Base-by-base conservation (phyloP, 2,797 vertebrate genomes). In the Enteromius anoplus region DNA sequence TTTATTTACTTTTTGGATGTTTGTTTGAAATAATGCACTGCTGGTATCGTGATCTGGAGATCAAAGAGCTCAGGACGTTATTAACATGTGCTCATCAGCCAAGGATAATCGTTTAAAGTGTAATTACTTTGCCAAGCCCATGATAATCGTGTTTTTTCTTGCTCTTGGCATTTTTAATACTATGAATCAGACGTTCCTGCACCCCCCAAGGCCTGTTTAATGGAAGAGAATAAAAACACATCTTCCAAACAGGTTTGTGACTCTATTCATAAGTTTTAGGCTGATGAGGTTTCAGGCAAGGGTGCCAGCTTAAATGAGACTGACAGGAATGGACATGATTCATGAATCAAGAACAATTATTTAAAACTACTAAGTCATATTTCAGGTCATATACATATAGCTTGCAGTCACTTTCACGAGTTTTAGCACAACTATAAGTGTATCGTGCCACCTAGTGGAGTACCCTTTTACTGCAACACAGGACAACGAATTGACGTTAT, bases 1-100 rank as follows among this genome's bases (percentile, higher is more conserved):
- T 90, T 86, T 86, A 85, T 88, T 88, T 86, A 83, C 85, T 85
- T 87, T 88, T 81, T 40, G 77, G 71, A 71, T 82, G 86, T 84
- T 80, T 85, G 75, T 82, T 85, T 86, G 80, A 82, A 86, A 89
- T 82, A 78, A 77, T 84, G 79, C 78, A 84, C 32, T 29, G 53
- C 82, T 68, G 69, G 73, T 73, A 72, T 85, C n/a, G 2, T 75
- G 75, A 85, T 84, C 80, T 78, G 45, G 23, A 85, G 84, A 88
- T 89, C 86, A 88, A 85, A 88, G 77, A 75, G 34, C 29, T 10
- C 21, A 69, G 72, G 78, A 68, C 40, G 37, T 62, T 84, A 85
- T 86, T 82, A 85, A 73, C 60, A 55, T 34, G 72, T 26, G 73
- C 75, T 85, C 71, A 84, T 85, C 84, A 81, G 82, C 65, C 45